Evolutionary conservation across 2,113 vertebrate species (phyloP).

Genomic region (Calonectris borealis): DNA sequence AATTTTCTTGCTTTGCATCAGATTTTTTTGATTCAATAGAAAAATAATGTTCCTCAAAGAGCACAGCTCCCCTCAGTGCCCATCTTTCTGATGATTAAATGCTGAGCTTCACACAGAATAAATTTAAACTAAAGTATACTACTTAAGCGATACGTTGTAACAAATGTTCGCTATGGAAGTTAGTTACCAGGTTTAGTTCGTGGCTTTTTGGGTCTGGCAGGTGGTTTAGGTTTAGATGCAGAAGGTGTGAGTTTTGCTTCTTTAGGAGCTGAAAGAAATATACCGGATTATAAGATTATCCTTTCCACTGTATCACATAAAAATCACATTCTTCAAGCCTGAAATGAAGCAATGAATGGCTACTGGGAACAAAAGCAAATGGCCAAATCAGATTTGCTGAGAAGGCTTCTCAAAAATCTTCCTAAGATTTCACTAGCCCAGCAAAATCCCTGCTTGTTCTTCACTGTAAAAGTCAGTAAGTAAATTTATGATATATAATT

Average conservation of each 20-base stretch:
- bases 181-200: constrained; percentile 71
- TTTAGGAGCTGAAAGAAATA: constrained; percentile 75
- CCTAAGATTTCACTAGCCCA: neutral
- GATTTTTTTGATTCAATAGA: neutral
- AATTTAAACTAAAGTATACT: neutral
- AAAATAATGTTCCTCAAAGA: neutral
- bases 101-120: neutral
- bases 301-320: neutral
- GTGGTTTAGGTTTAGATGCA: constrained; percentile 68
- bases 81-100: neutral
- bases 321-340: neutral
- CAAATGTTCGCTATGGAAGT: neutral
- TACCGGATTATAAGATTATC: constrained; percentile 23
- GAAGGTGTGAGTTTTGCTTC: constrained; percentile 64
- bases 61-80: neutral
- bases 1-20: neutral
- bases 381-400: neutral
- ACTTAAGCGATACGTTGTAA: neutral
- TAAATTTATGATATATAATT: neutral
- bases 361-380: neutral
- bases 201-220: constrained; percentile 49
- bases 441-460: neutral
- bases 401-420: neutral
- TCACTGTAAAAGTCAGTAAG: neutral
- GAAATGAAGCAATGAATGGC: neutral